Base-by-base conservation (phyloP, 2,888 invertebrate species). In the Temnothorax ravouxi region DNA sequence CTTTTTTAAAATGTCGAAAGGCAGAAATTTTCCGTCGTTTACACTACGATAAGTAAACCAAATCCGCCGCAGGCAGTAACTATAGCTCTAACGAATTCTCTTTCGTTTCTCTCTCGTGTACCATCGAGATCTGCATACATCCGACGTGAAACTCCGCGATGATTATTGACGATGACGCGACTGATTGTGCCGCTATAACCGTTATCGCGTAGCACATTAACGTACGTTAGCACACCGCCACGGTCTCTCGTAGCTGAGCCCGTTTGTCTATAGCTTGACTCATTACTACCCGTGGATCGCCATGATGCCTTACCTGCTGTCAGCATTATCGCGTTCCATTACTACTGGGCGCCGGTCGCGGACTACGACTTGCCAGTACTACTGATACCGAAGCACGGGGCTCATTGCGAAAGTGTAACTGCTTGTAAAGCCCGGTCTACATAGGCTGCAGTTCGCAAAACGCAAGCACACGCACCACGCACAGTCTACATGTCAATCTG, bases 321-420 rank as follows among this genome's bases (percentile, higher is more conserved):
- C 79, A 80, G 75, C 38, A 80, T 80, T 80, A 80, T 80, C 79
- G 75, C 75, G 38, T 75, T 72, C 75, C 21, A 80, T 80, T 74
- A 80, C 79, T 38, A 54, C 75, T 59, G 9, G 44, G 2, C 34
- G 21, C 54, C 34, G 75, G 79, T 11, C 56, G 56, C 56, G 34
- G n/a, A 38, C 25, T 47, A 38, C 25, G 62, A 44, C 75, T 80
- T 75, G 59, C 75, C 59, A 25, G 34, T 74, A 59, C 25, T 80
- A 75, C 76, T 80, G 79, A 80, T 80, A 80, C 15, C 47, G 38
- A 50, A 25, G 47, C 47, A 38, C 56, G 38, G 3, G 34, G 21
- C 47, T 80, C 38, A 80, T 59, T 80, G 47, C 59, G 47, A 25
- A 59, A 59, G 59, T 50, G 25, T 80, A 80, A 80, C 79, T 38